Evolutionary conservation across 1,140 invertebrate species (phyloP).

Genomic region (Drosophila nikananu): DNA sequence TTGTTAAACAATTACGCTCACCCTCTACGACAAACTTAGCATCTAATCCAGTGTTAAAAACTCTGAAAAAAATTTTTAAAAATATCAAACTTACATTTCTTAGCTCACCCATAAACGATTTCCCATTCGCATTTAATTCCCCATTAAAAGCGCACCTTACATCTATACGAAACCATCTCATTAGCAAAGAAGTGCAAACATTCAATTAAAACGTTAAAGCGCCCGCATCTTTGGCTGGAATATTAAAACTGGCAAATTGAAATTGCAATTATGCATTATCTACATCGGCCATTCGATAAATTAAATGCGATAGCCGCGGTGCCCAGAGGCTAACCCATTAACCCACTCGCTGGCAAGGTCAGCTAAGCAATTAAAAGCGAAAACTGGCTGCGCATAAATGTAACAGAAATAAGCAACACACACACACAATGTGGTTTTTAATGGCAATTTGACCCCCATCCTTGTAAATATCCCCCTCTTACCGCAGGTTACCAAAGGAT

Average conservation of each 20-base stretch:
- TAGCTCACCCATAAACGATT: not conserved
- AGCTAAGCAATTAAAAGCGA: slow-evolving; percentile 53
- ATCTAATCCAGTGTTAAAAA: too few relatives aligned
- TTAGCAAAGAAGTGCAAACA: slow-evolving; percentile 16
- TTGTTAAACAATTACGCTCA: too few relatives aligned
- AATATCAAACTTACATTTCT: not conserved
- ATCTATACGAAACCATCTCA: slow-evolving; percentile 16
- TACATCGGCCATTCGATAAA: slow-evolving; percentile 43
- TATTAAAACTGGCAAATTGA: slow-evolving; percentile 40
- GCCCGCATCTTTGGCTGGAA: slow-evolving; percentile 33
- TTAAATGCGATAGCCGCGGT: slow-evolving; percentile 40
- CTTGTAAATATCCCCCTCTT: slow-evolving; percentile 4
- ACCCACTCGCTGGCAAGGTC: slow-evolving; percentile 41
- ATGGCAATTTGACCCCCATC: slow-evolving; percentile 12
- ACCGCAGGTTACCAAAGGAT: slow-evolving; percentile 12
- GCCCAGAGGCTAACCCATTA: slow-evolving; percentile 39
- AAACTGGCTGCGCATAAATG: slow-evolving; percentile 50
- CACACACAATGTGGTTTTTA: slow-evolving; percentile 46
- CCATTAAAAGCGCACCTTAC: slow-evolving; percentile 1
- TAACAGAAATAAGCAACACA: slow-evolving; percentile 40
- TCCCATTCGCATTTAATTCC: not conserved
- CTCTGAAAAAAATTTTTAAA: not conserved
- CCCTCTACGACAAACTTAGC: too few relatives aligned
- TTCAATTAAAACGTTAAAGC: slow-evolving; percentile 22
- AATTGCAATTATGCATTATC: slow-evolving; percentile 52